Evolutionary conservation across 64 coral and sea anemone genomes (phyloP).

Genomic region (Anthopleura sola): DNA sequence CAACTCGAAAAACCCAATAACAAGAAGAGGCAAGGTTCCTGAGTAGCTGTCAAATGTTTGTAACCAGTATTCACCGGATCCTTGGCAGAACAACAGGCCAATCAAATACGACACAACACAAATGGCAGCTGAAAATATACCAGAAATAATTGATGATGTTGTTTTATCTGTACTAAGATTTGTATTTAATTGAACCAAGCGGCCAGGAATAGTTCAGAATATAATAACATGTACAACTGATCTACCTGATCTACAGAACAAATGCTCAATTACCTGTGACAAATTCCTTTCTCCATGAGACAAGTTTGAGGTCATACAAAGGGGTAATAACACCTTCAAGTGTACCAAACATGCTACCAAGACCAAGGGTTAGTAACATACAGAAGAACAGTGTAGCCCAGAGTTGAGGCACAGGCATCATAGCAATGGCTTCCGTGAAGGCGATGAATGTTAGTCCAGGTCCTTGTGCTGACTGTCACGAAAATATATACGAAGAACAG

Average conservation of each 20-base stretch:
- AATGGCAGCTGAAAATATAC: slow-evolving; percentile 26
- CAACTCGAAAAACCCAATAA: slow-evolving; percentile 61
- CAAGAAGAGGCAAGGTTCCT: slow-evolving; percentile 52
- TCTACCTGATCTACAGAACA: background rate
- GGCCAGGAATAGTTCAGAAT: background rate
- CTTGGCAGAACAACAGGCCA: slow-evolving; percentile 60
- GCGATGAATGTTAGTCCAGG: slow-evolving; percentile 44
- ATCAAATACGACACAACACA: slow-evolving; percentile 36
- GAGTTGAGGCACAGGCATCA: background rate
- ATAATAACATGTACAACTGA: background rate
- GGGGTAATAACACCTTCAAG: slow-evolving; percentile 27
- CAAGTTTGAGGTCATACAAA: slow-evolving; percentile 35
- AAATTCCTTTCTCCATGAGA: slow-evolving; percentile 76
- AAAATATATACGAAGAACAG: background rate
- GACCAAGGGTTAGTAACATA: slow-evolving; percentile 39
- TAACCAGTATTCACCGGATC: slow-evolving; percentile 72
- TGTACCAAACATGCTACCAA: slow-evolving; percentile 42
- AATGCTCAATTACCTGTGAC: slow-evolving; percentile 67
- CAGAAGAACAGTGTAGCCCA: slow-evolving; percentile 40
- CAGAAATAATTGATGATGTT: background rate
- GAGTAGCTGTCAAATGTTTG: slow-evolving; percentile 76
- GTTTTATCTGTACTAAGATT: too few relatives aligned
- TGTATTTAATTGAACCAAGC: too few relatives aligned
- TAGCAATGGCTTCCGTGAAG: slow-evolving; percentile 33
- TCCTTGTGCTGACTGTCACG: slow-evolving; percentile 62